Evolutionary conservation across 1,140 invertebrate genomes (phyloP), one percentile per base, ranked within the genome.

Genomic region (Heliconius melpomene): DNA sequence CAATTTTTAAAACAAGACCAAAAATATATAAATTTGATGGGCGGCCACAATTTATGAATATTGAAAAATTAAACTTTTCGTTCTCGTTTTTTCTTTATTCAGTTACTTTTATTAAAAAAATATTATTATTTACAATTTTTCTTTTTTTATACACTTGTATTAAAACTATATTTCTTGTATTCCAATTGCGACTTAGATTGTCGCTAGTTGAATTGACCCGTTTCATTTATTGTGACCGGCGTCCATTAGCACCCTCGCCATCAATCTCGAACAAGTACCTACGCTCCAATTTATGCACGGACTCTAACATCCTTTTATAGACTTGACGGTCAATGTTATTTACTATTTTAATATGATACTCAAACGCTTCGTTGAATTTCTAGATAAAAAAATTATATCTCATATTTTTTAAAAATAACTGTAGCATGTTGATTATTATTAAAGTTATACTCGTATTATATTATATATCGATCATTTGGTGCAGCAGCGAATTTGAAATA

Each of bases 221-320:
- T 76, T 60, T 81, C 80, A 81, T 78, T 78, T 81, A 81, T 81
- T 75, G 80, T 74, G 80, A 74, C 80, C 76, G 60, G 46, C 72
- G 72, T 72, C 77, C 80, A 81, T 81, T 81, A 81, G 72, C 76
- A 75, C 76, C 80, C 72, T 77, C 77, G 60, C 26, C 66, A 38
- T 75, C 79, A 78, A 72, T 81, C 79, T 74, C 60, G 70, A 60
- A 77, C 71, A 79, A 79, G 60, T 74, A 46, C 5, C 13, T 46
- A 79, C 66, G 78, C 72, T 79, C 78, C 78, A 79, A 79, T 79
- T 79, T 74, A 74, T 78, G 38, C 77, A 78, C 57, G 77, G 77
- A 73, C 77, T 54, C 38, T 46, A 46, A 70, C 60, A 66, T 57
- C 75, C 75, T 77, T 70, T 77, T 70, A 77, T 77, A 60, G 57